Evolutionary conservation across 2,797 vertebrate species (phyloP), one percentile per base, ranked within the genome.

Genomic region (Sparidentex hasta): DNA sequence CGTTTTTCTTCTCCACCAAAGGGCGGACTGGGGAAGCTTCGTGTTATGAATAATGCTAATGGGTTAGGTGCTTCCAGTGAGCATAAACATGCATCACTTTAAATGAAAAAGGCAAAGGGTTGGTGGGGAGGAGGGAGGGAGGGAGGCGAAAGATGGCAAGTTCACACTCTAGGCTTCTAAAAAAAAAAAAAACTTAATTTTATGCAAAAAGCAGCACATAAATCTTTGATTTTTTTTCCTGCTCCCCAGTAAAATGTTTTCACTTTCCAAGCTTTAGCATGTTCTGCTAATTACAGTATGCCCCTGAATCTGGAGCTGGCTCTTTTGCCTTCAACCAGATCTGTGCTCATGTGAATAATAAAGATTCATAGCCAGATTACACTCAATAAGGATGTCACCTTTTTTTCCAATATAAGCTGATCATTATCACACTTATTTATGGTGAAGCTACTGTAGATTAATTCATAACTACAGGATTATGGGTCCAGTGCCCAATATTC

Each of bases 11-110:
- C 51, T 55, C 62, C 76, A 87, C 62, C 76, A 87, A 85, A 85
- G 81, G 84, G 82, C 59, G 38, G 76, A 84, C 73, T 17, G 44
- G 74, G 65, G 67, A 83, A 78, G 74, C 85, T 72, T 83, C 65
- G 0, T 38, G 70, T 85, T 88, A 91, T 89, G 90, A 94, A 93
- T 93, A 91, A 95, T 94, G 89, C 85, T 93, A 92, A 93, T 90
- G 79, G 66, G 25, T 62, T 52, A 74, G 85, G 83, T 88, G 78
- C 78, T 93, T 83, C 77, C 74, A 88, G 67, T 79, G 85, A 83
- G 86, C 79, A 76, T 80, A 90, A 92, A 90, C 82, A 91, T 63
- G 89, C 78, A 83, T 86, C 80, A 82, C 78, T 89, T 88, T 72
- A 84, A 84, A 78, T 69, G 46, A 75, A 87, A 80, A 84, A 71